Evolutionary conservation across 2,113 vertebrate genomes (phyloP), one percentile per base, ranked within the genome.

Genomic region (Himantopus leucocephalus): DNA sequence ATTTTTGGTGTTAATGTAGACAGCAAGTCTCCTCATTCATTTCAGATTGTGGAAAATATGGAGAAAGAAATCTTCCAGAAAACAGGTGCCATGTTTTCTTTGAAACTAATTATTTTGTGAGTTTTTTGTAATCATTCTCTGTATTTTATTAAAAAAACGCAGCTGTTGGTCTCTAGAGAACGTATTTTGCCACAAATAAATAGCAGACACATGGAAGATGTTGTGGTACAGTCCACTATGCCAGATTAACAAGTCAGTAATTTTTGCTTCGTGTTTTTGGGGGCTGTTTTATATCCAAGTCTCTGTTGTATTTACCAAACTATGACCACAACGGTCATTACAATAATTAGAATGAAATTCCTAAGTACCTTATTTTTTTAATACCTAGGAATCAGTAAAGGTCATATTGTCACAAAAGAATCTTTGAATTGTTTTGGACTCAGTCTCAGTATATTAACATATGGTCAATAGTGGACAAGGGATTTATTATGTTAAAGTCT

Each of bases 1-100:
- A 35, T 60, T 89, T 92, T 92, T 27, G 37, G 13, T 94, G 48
- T 81, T 73, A 88, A 29, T 75, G 29, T 67, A 59, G 71, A 47
- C 62, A 72, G 88, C 39, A 85, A 74, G 43, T 78, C 93, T 79
- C 41, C 52, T 41, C 47, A 53, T 8, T 68, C 79, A 39, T 79
- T 77, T 89, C 91, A 96, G 39, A 78, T 43, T 76, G 82, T 71
- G 81, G 86, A 96, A 93, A 83, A 62, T 87, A 39, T 18, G 70
- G 68, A 92, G 58, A 76, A 94, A 71, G 79, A 95, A 94, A 72
- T 32, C 50, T 85, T 21, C 68, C 85, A 85, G 37, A 92, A 93
- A 88, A 21, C 84, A 96, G 95, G 96, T 97, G 94, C 74, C 29
- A 32, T 77, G 5, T 64, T 95, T 43, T 68, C 6, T 90, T 96